Evolutionary conservation across 2,888 invertebrate genomes (phyloP).

Genomic region (Cynaeus angustus): DNA sequence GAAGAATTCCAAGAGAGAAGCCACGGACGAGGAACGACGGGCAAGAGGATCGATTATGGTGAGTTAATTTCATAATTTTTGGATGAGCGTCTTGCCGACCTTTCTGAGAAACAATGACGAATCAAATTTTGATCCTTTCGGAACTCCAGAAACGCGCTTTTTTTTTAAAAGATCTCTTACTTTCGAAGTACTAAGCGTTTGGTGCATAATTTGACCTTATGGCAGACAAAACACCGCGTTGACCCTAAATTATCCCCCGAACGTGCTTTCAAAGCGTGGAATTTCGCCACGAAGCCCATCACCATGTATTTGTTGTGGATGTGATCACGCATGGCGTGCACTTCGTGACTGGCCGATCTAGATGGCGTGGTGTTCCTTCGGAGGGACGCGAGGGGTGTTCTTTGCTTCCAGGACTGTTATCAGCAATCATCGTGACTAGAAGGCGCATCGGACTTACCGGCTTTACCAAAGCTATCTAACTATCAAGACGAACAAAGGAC

Average conservation of each 20-base stretch:
- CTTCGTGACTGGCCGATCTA: conserved; percentile 63
- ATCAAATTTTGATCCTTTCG: too few species aligned
- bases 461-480: conserved; percentile 45
- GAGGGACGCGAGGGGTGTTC: conserved; percentile 35
- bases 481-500: conserved; percentile 42
- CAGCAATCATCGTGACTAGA: conserved; percentile 57
- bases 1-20: not conserved
- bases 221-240: conserved; percentile 31
- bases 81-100: conserved; percentile 3
- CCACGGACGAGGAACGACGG: not conserved
- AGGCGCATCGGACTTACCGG: conserved; percentile 52
- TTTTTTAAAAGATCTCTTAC: too few species aligned
- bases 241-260: conserved; percentile 32
- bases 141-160: too few species aligned
- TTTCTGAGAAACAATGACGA: not conserved
- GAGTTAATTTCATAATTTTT: not conserved
- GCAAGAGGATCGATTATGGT: not conserved
- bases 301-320: conserved; percentile 43
- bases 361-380: conserved; percentile 51
- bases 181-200: too few species aligned
- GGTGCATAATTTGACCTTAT: not conserved
- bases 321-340: conserved; percentile 64
- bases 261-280: conserved; percentile 31
- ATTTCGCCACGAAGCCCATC: conserved; percentile 34
- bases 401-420: conserved; percentile 53